Evolutionary conservation across 2,888 invertebrate species (phyloP).

Genomic region (Conops quadrifasciatus): DNA sequence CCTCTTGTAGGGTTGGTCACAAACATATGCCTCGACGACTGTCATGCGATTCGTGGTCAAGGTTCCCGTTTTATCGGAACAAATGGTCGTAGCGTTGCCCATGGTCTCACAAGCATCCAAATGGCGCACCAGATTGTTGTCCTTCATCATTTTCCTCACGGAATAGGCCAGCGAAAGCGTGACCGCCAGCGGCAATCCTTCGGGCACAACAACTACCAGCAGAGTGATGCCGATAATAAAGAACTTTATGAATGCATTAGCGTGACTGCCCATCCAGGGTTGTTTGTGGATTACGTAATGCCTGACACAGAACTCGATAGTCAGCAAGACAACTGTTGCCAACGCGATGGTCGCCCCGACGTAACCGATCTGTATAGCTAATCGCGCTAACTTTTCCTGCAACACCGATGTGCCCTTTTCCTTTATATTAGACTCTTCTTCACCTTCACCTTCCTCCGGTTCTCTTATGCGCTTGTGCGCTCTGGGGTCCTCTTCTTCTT

Average conservation of each 20-base stretch:
- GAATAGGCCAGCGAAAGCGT: constrained; percentile 98
- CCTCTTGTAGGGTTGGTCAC: constrained; percentile 85
- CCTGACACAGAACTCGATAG: constrained; percentile 92
- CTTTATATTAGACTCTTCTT: constrained; percentile 51
- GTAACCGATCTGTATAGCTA: constrained; percentile 99
- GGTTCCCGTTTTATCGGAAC: constrained; percentile 99
- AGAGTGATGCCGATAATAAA: constrained; percentile 99
- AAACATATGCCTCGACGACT: constrained; percentile 95
- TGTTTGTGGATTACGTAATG: constrained; percentile 82
- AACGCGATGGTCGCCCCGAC: constrained; percentile 98
- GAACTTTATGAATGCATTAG: constrained; percentile 93
- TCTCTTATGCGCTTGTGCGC: constrained; percentile 51
- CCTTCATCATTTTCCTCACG: constrained; percentile 99
- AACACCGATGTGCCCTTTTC: constrained; percentile 96
- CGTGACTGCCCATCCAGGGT: constrained; percentile 82
- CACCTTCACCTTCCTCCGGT: background rate
- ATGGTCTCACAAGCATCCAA: constrained; percentile 99
- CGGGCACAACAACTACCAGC: constrained; percentile 98
- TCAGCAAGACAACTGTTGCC: constrained; percentile 94
- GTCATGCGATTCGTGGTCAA: constrained; percentile 99
- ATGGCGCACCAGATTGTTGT: constrained; percentile 99
- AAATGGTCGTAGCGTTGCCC: constrained; percentile 99
- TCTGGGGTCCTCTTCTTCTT: background rate
- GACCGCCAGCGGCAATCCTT: constrained; percentile 98
- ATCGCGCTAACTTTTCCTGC: constrained; percentile 96